Evolutionary conservation across 2,888 invertebrate species (phyloP), one percentile per base, ranked within the genome.

Genomic region (Pyralis farinalis): DNA sequence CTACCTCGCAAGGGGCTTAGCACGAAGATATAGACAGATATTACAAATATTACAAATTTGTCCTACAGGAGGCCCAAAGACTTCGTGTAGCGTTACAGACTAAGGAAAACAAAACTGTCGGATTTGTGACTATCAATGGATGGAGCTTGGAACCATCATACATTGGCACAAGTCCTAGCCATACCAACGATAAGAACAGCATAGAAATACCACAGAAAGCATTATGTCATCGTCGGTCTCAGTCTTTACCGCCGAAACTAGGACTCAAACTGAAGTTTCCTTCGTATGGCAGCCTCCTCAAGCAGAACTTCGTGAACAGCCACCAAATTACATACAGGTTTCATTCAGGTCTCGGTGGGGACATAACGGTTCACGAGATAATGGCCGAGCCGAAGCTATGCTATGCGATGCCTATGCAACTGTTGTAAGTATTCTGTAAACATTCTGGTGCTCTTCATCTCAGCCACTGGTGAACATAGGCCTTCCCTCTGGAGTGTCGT

Each of bases 361-460:
- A 98, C 73, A 96, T 98, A 37, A 96, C 95, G 51, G 97, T 98
- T 1, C 96, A 97, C 64, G 98, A 98, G 79, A 93, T 96, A 35
- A 95, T 98, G 94, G 94, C 96, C 0, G 98, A 98, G 75, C 95
- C 96, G 55, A 94, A 94, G 63, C 81, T 97, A 7, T 95, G 96
- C 63, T 97, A 94, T 67, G 90, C 92, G 34, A 92, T 98, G 75
- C 98, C 98, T 0, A 94, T 95, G 58, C 96, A 97, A 73, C 84
- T 98, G 49, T 82, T 98, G 95, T 97, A 87, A 93, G 95, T 92
- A 56, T 44, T 34, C 9, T 29, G n/a, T n/a, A n/a, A n/a, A n/a
- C n/a, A n/a, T n/a, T n/a, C n/a, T n/a, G n/a, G n/a, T n/a, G n/a
- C n/a, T n/a, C n/a, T n/a, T n/a, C n/a, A n/a, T n/a, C n/a, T n/a